phyloP scores from a whole-genome alignment of 2,888 invertebrate genomes.

The Trissoscelio sp. region DNA sequence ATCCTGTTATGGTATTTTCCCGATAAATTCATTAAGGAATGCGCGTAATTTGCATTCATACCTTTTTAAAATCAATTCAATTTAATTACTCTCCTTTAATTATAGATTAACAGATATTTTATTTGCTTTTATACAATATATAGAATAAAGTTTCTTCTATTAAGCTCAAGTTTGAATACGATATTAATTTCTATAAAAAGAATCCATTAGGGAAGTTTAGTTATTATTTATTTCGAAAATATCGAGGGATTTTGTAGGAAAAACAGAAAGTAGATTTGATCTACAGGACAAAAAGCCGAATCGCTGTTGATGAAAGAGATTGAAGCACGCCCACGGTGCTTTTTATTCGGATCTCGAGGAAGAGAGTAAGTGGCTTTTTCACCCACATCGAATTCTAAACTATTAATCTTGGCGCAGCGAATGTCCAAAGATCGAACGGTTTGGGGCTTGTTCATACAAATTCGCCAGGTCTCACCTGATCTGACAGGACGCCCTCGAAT shows the following conservation, averaged over 20 bases:
- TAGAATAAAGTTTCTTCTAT: background rate
- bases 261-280: background rate
- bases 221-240: background rate
- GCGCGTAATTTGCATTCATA: background rate
- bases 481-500: background rate
- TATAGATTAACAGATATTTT: no score
- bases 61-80: background rate
- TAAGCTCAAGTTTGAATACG: no score
- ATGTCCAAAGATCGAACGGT: constrained; percentile 13
- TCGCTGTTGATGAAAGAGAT: background rate
- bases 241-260: background rate
- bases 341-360: background rate
- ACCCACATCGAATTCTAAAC: constrained; percentile 13
- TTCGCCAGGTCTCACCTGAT: constrained; percentile 35
- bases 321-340: constrained; percentile 2
- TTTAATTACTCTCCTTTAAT: background rate
- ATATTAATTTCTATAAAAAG: no score
- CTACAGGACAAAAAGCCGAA: background rate
- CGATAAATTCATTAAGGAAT: background rate
- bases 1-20: background rate
- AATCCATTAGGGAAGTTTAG: no score
- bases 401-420: constrained; percentile 24
- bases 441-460: constrained; percentile 14
- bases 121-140: no score
- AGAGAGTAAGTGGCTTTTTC: constrained; percentile 37